These are phyloP conservation scores for Cephalopterus ornatus DNA, from an alignment of 2,113 vertebrate genomes.

Conservation along the genomic window DNA sequence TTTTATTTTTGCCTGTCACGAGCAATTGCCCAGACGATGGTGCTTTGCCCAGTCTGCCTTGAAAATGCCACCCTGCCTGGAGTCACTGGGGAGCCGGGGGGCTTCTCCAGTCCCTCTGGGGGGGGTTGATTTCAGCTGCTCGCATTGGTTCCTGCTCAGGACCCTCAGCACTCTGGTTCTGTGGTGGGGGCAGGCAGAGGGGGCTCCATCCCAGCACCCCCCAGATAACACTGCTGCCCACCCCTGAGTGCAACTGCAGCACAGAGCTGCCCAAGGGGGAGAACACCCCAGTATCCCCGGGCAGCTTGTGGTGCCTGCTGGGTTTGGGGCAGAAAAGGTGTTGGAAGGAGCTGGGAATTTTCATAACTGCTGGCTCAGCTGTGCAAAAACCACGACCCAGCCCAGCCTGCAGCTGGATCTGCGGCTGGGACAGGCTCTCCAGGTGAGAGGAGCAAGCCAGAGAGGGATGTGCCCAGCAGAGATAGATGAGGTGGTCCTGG, in stretches of 20 bases:
- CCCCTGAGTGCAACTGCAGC: not conserved
- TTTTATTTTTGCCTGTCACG: not conserved
- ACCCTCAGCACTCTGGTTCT: not conserved
- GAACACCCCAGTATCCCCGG: rapidly evolving
- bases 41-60: not conserved
- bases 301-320: not conserved
- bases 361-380: not conserved
- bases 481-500: not conserved
- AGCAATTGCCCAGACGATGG: not conserved
- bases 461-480: not conserved
- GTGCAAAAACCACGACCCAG: not conserved
- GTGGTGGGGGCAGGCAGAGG: not conserved
- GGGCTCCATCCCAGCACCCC: not conserved
- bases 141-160: rapidly evolving
- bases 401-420: not conserved
- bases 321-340: not conserved
- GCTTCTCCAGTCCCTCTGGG: not conserved
- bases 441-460: not conserved
- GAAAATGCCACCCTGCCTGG: not conserved
- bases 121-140: not conserved
- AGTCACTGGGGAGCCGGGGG: not conserved
- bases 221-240: not conserved
- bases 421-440: rapidly evolving
- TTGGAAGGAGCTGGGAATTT: not conserved
- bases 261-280: not conserved